Evolutionary conservation across 2,888 invertebrate species (phyloP).

Genomic region (Patella caerulea): DNA sequence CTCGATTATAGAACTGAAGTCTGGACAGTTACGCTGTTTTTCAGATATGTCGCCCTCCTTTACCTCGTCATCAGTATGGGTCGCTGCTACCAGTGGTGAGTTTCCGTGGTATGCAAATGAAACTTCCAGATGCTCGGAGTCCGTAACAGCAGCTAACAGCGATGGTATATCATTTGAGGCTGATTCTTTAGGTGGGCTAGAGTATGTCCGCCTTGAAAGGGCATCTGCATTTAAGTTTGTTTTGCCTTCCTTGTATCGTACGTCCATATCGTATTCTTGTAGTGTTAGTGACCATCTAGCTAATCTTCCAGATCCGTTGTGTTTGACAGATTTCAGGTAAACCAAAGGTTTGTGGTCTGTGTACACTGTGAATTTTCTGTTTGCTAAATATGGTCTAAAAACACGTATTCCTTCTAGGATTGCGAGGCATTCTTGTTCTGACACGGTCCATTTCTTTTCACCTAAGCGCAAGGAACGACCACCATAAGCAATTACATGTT

Average conservation of each 20-base stretch:
- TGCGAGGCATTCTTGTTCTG: constrained; percentile 34
- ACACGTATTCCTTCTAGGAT: constrained; percentile 28
- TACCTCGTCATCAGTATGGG: too few relatives aligned
- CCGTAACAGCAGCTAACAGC: too few relatives aligned
- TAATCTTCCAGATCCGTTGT: constrained; percentile 19
- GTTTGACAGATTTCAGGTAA: constrained; percentile 24
- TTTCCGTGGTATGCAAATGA: too few relatives aligned
- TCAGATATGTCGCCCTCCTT: too few relatives aligned
- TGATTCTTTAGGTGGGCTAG: neutral
- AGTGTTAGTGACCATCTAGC: constrained; percentile 33
- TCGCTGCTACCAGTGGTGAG: too few relatives aligned
- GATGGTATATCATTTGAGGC: neutral
- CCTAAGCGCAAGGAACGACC: too few relatives aligned
- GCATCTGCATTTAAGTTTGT: neutral
- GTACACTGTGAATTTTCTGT: constrained; percentile 20
- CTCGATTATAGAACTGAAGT: too few relatives aligned
- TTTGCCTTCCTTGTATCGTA: neutral
- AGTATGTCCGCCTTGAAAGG: neutral
- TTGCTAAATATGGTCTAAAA: constrained; percentile 26
- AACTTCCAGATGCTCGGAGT: too few relatives aligned
- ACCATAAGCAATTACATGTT: constrained; percentile 22
- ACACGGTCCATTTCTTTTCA: too few relatives aligned
- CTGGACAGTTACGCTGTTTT: too few relatives aligned
- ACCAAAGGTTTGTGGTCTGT: constrained; percentile 33
- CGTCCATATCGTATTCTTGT: constrained; percentile 22